Base-by-base conservation (phyloP, 2,888 invertebrate species). In the Mythimna albipuncta region DNA sequence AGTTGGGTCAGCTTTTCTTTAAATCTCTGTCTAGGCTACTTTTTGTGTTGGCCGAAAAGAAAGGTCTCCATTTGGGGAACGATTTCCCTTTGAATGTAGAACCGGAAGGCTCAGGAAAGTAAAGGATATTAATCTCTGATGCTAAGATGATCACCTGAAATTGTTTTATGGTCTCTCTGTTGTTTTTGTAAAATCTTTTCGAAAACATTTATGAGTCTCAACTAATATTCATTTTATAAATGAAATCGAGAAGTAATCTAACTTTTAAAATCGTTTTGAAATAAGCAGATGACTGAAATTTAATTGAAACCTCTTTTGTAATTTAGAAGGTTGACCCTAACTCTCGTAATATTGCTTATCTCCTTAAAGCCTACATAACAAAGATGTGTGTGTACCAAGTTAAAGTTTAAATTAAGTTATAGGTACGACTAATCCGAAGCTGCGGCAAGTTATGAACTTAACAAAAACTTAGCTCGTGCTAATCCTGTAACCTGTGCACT, bases 1-100 rank as follows among this genome's bases (percentile, higher is more conserved):
- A 86, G 85, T 86, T 81, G 84, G 83, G 82, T 82, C 83, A 81
- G 79, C 72, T 73, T 85, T 86, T 84, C 82, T 77, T 79, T 69
- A 75, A 55, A 76, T 78, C 79, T 83, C 82, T 85, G 83, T 81
- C 75, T 79, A 75, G 68, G 54, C 58, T 62, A 69, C 79, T 81
- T 79, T 80, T 86, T 86, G 82, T 84, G 81, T 72, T 54, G 58
- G 58, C 67, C 59, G 69, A 72, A 64, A 66, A 62, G 65, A 75
- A 79, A 61, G 71, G 65, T 75, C 79, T 73, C 52, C 64, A 77
- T 83, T 83, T 77, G 61, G 72, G 64, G 59, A 58, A 72, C 68
- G 68, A 69, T 82, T 80, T 70, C 32, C 62, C 44, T 67, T 70
- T 54, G 26, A 68, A 73, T 69, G 4, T 67, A 57, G 19, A 62